Evolutionary conservation across 1,140 invertebrate genomes (phyloP).

Genomic region (Akabosia matsudoensis): DNA sequence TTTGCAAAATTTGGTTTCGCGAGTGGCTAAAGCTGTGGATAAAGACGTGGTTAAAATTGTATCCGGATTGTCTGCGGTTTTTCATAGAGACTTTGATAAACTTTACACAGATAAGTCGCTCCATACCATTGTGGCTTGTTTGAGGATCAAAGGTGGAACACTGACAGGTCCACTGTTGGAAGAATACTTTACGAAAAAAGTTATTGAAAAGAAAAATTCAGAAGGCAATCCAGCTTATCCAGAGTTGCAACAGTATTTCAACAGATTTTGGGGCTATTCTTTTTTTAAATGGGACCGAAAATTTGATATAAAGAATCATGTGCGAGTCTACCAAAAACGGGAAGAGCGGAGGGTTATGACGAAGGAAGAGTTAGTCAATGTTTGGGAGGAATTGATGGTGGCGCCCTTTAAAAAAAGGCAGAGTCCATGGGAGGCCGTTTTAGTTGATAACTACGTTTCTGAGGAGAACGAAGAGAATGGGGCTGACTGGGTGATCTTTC

Average conservation of each 20-base stretch:
- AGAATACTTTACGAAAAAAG: not conserved
- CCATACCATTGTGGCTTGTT: not conserved
- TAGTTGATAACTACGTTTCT: not conserved
- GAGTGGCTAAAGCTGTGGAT: not conserved
- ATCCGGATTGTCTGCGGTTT: not conserved
- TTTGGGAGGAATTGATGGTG: not conserved
- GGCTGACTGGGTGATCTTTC: not conserved
- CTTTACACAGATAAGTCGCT: not conserved
- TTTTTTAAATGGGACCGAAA: conserved; percentile 11
- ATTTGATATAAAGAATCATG: conserved; percentile 5
- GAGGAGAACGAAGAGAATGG: not conserved
- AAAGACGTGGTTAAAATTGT: not conserved
- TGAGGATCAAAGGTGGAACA: not conserved
- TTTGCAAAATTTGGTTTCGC: not conserved
- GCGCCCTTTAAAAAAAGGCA: not conserved
- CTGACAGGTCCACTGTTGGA: not conserved
- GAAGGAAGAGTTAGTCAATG: not conserved
- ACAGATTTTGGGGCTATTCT: not conserved
- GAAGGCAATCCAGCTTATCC: not conserved
- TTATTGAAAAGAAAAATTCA: not conserved
- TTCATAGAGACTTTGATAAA: not conserved
- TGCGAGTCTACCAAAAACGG: not conserved
- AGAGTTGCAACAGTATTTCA: not conserved
- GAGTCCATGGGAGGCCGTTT: not conserved
- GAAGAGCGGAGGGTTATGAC: not conserved